Evolutionary conservation across 2,797 vertebrate genomes (phyloP), one percentile per base, ranked within the genome.

Genomic region (Kryptolebias ocellatus): DNA sequence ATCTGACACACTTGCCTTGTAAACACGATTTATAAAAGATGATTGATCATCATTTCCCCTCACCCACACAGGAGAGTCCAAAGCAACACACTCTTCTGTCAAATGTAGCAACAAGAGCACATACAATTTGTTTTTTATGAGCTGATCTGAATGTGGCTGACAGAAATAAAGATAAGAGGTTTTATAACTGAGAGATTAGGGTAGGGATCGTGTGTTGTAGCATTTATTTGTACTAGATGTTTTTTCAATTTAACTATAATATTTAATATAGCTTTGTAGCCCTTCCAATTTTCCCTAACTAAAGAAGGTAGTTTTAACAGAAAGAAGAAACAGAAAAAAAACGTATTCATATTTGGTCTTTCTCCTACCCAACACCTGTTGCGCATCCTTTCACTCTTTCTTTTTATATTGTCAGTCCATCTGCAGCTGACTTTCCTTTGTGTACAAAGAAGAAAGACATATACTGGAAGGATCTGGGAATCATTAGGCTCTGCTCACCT

Each of bases 401-500:
- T 47, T 47, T 34, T 57, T 52, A 52, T 58, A 10, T 7, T 11
- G 49, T 72, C 79, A 44, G 69, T 79, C 68, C 37, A 53, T 70
- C 71, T 8, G 59, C 15, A 12, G 70, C 82, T 8, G 74, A 78
- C 72, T 71, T 64, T 73, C 44, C 50, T 75, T 70, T 65, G 45
- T 17, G 57, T 4, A 31, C 51, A 39, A 27, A 72, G 60, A 78
- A 61, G 76, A 73, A 28, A 77, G 73, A 66, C 72, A 60, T 78
- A 75, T 31, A 66, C 70, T 28, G 57, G 47, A 44, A 39, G 49
- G 74, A 66, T 83, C 83, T 88, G 81, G 5, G 74, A 87, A 17
- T 83, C 74, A 86, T 87, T 88, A 86, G 78, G 62, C 65, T 67
- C 74, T 47, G 57, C 70, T 83, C 77, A 66, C 76, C 72, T 67